phyloP scores from a whole-genome alignment of 2,888 invertebrate genomes.

The Cataglyphis livida region DNA sequence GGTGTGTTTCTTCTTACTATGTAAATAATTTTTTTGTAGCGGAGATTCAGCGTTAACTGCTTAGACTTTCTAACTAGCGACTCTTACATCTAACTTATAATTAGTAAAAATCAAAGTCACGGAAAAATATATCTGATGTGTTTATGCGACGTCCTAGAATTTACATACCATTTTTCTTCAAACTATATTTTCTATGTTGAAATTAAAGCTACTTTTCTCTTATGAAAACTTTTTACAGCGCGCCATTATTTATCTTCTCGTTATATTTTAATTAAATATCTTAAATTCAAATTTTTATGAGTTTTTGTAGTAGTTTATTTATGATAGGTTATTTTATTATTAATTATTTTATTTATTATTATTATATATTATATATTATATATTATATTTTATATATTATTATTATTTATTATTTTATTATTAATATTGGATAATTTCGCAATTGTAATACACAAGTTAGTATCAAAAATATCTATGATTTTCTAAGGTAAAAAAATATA shows the following conservation, averaged over 20 bases:
- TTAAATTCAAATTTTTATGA: not conserved
- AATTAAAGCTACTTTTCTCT: not conserved
- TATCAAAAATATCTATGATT: not conserved
- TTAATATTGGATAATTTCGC: not conserved
- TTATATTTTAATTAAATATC: constrained; percentile 11
- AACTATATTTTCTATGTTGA: not conserved
- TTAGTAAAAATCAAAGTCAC: constrained; percentile 23
- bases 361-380: too few species aligned
- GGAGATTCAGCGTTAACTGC: constrained; percentile 6
- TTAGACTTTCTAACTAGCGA: constrained; percentile 26
- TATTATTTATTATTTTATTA: not conserved
- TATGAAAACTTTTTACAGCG: not conserved
- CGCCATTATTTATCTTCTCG: not conserved
- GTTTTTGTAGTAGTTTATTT: not conserved
- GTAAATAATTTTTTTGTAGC: constrained; percentile 29
- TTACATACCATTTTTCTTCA: not conserved
- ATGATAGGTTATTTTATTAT: not conserved
- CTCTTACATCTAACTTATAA: not conserved
- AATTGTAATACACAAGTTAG: not conserved
- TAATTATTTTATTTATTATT: too few species aligned
- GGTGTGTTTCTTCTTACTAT: constrained; percentile 22
- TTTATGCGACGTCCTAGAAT: not conserved
- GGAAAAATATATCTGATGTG: not conserved
- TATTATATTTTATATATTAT: too few species aligned
- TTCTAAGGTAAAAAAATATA: not conserved